Evolutionary conservation across 2,113 vertebrate species (phyloP).

Genomic region (Ceyx melanurus): DNA sequence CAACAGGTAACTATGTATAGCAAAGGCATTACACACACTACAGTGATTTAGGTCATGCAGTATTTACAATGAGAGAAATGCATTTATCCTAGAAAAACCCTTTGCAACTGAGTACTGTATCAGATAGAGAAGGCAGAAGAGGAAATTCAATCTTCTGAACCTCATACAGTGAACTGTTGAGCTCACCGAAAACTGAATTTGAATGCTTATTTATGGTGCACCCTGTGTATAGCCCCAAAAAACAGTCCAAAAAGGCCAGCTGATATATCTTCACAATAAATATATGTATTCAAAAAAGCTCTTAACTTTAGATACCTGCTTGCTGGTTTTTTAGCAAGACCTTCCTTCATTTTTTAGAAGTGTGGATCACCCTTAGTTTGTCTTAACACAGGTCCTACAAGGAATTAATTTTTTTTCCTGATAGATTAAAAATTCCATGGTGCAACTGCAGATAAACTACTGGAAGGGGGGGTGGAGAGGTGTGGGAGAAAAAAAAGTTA

Average conservation of each 20-base stretch:
- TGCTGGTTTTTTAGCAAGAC: not conserved
- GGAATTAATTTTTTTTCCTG: not conserved
- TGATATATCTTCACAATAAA: not conserved
- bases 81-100: conserved; percentile 1
- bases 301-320: not conserved
- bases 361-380: not conserved
- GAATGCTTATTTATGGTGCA: not conserved
- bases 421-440: not conserved
- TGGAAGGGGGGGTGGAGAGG: no score
- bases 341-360: not conserved
- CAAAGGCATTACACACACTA: not conserved
- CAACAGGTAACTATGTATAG: not conserved
- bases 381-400: not conserved
- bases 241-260: not conserved
- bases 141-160: not conserved
- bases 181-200: not conserved
- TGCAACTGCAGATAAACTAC: not conserved
- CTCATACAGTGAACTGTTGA: not conserved
- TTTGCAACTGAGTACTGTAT: not conserved
- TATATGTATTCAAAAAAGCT: not conserved
- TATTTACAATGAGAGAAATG: not conserved
- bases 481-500: not conserved
- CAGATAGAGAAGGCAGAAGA: not conserved
- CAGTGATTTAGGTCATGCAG: not conserved
- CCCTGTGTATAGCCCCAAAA: not conserved